Percentiles rank a stretch among this genome's conserved stretches.
Conservation (phyloP, 2,113 vertebrate species). For the Sterna hirundo region DNA sequence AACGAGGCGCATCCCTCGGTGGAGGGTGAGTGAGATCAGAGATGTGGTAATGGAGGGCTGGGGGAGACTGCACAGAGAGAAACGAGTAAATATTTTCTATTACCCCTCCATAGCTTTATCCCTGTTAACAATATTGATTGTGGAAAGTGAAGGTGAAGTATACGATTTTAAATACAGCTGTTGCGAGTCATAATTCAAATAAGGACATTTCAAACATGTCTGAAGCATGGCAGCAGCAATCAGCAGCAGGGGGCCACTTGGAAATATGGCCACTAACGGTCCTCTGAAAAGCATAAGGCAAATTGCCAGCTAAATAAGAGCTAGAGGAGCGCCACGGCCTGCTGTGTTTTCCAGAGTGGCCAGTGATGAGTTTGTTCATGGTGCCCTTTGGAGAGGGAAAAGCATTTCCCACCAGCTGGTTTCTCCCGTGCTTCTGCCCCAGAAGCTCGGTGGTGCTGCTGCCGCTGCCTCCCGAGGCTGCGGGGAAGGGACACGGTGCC, state of each 20-base stretch:
- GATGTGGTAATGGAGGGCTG: not conserved
- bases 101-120: not conserved
- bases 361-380: not conserved
- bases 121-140: conserved; percentile 38
- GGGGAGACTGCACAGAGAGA: not conserved
- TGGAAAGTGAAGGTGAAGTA: conserved; percentile 21
- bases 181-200: conserved; percentile 24
- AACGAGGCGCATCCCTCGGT: rapidly evolving
- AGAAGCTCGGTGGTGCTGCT: not conserved
- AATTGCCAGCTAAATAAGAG: not conserved
- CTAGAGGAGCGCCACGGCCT: not conserved
- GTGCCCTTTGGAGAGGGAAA: not conserved
- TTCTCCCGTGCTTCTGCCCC: not conserved
- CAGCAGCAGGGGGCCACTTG: not conserved
- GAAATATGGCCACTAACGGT: not conserved
- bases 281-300: not conserved
- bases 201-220: not conserved
- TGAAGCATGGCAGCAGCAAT: not conserved
- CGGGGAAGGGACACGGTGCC: rapidly evolving
- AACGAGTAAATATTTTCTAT: conserved; percentile 27
- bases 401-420: not conserved
- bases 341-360: not conserved
- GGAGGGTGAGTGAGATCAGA: not conserved
- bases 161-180: conserved; percentile 39
- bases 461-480: not conserved